Evolutionary conservation across 2,888 invertebrate species (phyloP), one percentile per base, ranked within the genome.

Genomic region (Melieria crassipennis): DNA sequence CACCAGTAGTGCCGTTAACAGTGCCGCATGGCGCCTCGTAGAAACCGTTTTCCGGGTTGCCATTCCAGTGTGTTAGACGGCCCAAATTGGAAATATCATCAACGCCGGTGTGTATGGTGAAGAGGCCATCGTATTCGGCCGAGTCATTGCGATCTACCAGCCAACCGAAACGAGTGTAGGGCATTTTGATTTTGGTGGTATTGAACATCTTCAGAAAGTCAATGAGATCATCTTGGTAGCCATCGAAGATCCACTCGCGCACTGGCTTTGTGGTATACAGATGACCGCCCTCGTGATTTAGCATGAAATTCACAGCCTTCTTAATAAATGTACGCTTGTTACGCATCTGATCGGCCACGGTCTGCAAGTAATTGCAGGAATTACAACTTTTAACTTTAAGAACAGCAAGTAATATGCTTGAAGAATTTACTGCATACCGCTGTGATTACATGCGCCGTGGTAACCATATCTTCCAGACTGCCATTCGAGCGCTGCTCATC

Each of bases 141-240:
- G 93, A 92, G 46, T 87, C 89, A 84, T 96, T 96, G 76, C 95
- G 91, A 92, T 95, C 88, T 7, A 85, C 89, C 83, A 97, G 94
- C 94, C 96, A 95, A 9, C 93, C 97, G 85, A 97, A 96, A 80
- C 90, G 92, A 48, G 90, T 91, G 79, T 89, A 93, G 0, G 94
- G 94, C 77, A 94, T 89, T 1, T 87, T 76, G 48, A 86, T 83
- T 74, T 77, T 78, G 1, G 83, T 63, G 85, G 43, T 90, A 80
- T 76, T 91, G 85, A 55, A 92, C 76, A 78, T 89, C 83, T 57
- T 87, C 69, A 56, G 89, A 88, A 74, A 92, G 78, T 77, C 89
- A 60, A 96, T 86, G 9, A 95, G 80, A 0, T 89, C 87, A 83
- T 97, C 96, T 0, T 92, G 88, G 79, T 93, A 96, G 3, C 97